phyloP scores from a whole-genome alignment of 2,797 vertebrate species.

The Falco naumanni region DNA sequence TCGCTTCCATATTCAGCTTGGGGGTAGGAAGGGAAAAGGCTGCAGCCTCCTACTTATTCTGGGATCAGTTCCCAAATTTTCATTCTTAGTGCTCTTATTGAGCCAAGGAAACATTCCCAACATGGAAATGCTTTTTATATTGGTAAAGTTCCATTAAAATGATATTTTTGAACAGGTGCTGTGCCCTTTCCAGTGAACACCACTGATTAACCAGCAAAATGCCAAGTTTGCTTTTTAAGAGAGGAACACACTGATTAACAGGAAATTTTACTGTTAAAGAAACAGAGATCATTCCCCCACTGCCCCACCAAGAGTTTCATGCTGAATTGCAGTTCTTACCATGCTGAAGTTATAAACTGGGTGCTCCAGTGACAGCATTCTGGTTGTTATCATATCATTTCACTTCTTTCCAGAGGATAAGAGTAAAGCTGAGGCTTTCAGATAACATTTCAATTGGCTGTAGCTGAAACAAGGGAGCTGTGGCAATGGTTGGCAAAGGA shows the following conservation, averaged over 20 bases:
- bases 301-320: background rate
- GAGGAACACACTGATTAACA: background rate
- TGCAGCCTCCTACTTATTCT: background rate
- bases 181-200: background rate
- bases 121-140: background rate
- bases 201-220: slow-evolving; percentile 25
- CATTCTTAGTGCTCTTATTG: background rate
- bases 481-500: background rate
- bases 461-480: background rate
- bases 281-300: rapidly evolving
- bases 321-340: background rate
- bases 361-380: background rate
- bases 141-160: background rate
- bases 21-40: background rate
- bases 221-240: background rate
- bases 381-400: background rate
- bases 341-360: background rate
- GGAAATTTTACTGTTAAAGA: background rate
- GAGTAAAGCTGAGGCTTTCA: background rate
- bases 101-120: background rate
- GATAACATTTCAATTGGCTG: background rate
- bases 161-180: background rate
- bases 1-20: background rate
- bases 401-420: background rate
- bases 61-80: background rate